A percentile compares a stretch with the other conserved stretches of the same genome.
Evolutionary conservation across 2,888 invertebrate genomes (phyloP).

Genomic region (Melanargia galathea): DNA sequence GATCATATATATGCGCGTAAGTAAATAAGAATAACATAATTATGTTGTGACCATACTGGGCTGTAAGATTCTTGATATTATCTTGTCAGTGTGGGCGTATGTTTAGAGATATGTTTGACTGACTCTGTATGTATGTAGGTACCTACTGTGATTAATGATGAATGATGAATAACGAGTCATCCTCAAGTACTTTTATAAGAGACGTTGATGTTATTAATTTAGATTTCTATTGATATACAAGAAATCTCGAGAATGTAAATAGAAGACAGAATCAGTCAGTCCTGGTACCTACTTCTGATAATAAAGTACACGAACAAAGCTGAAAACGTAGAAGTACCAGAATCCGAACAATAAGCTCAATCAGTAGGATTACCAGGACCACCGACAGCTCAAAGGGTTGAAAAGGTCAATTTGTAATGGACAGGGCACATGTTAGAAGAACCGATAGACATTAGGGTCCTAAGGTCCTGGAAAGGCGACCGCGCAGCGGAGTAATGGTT

Average conservation of each 20-base stretch:
- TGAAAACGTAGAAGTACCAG: too few species aligned
- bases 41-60: slow-evolving; percentile 8
- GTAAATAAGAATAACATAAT: slow-evolving; percentile 16
- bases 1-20: not conserved
- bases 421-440: too few species aligned
- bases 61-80: slow-evolving; percentile 13
- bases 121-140: too few species aligned
- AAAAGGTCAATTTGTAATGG: too few species aligned
- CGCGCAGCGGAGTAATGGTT: too few species aligned
- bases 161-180: slow-evolving; percentile 22
- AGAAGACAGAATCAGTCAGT: not conserved
- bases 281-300: not conserved
- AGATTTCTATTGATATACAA: slow-evolving; percentile 1
- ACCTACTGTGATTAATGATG: slow-evolving; percentile 17
- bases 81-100: slow-evolving; percentile 16
- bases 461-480: too few species aligned
- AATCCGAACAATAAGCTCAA: too few species aligned
- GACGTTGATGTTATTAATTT: slow-evolving; percentile 26
- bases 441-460: too few species aligned
- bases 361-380: too few species aligned
- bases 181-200: slow-evolving; percentile 10
- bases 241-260: not conserved
- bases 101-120: slow-evolving; percentile 18
- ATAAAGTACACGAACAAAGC: too few species aligned
- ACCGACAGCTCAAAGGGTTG: too few species aligned